A percentile compares a stretch with the other conserved stretches of the same genome.
Evolutionary conservation across 2,113 vertebrate species (phyloP).

Genomic region (Promerops cafer): DNA sequence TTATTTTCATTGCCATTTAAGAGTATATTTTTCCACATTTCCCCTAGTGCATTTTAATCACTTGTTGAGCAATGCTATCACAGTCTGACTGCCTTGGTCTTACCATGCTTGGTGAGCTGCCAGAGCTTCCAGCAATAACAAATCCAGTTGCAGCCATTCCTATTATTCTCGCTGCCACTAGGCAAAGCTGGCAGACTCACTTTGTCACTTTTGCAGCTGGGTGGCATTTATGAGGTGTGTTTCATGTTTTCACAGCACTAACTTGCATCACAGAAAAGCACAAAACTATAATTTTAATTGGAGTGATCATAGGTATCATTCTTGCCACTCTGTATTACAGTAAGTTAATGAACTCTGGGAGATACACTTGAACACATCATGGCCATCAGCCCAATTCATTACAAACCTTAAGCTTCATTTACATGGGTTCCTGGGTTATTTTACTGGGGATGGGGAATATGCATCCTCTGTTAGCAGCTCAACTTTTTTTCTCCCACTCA

Average conservation of each 20-base stretch:
- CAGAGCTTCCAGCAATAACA: background rate
- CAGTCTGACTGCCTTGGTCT: background rate
- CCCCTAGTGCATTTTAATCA: background rate
- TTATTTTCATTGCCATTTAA: background rate
- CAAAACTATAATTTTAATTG: constrained; percentile 59
- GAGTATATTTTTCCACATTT: background rate
- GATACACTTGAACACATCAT: constrained; percentile 54
- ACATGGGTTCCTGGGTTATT: constrained; percentile 30
- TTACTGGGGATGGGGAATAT: constrained; percentile 2
- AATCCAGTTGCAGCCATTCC: background rate
- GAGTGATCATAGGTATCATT: constrained; percentile 38
- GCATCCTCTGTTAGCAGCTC: background rate
- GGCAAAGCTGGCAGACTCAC: background rate
- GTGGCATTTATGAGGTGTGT: constrained; percentile 1
- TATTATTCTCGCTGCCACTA: background rate
- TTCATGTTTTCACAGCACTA: constrained; percentile 14
- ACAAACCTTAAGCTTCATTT: constrained; percentile 58
- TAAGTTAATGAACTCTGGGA: constrained; percentile 66
- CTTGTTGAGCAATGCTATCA: background rate
- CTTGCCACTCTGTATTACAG: constrained; percentile 40
- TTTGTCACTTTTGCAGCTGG: background rate
- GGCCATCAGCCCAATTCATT: constrained; percentile 45
- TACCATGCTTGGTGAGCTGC: background rate
- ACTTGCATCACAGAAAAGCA: background rate
- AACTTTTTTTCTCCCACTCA: background rate